Conservation (phyloP, 2,797 vertebrate genomes). For the Harpagifer antarcticus region DNA sequence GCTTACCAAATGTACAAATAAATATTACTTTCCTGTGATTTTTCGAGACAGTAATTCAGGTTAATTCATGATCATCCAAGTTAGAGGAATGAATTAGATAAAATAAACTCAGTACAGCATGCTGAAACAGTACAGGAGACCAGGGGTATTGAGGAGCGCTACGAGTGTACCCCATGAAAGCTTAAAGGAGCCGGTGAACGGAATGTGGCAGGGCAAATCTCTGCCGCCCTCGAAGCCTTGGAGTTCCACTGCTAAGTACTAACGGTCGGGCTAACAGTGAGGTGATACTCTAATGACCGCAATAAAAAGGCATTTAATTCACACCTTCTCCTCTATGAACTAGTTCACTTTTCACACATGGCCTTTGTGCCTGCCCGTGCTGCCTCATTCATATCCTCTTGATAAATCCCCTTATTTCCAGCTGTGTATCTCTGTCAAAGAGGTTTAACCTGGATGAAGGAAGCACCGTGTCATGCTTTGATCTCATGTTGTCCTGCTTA, state of each 20-base stretch:
- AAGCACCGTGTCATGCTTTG: constrained; percentile 68
- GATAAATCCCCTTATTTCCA: constrained; percentile 61
- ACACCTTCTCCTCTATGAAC: constrained; percentile 72
- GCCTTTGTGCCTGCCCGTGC: constrained; percentile 73
- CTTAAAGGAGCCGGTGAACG: constrained; percentile 30
- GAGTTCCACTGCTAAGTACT: constrained; percentile 73
- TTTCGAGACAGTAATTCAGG: not conserved
- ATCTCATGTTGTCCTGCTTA: constrained; percentile 59
- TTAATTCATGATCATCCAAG: constrained; percentile 7
- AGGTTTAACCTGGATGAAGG: constrained; percentile 33
- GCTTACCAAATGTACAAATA: constrained; percentile 5
- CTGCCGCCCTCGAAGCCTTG: constrained; percentile 60
- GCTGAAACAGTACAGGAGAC: constrained; percentile 7
- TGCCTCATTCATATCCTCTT: constrained; percentile 76
- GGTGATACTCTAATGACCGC: constrained; percentile 82
- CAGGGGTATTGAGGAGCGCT: not conserved
- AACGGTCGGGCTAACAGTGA: constrained; percentile 69
- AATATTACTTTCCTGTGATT: constrained; percentile 1
- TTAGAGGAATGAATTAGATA: not conserved
- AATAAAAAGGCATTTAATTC: constrained; percentile 79
- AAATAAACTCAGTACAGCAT: not conserved
- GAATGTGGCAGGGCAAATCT: constrained; percentile 29
- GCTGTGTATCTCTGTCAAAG: constrained; percentile 40
- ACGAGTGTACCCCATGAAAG: constrained; percentile 21
- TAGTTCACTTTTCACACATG: constrained; percentile 72